A percentile compares a stretch with the other conserved stretches of the same genome.
phyloP scores from a whole-genome alignment of 2,888 invertebrate genomes.

The Hylaea fasciaria region DNA sequence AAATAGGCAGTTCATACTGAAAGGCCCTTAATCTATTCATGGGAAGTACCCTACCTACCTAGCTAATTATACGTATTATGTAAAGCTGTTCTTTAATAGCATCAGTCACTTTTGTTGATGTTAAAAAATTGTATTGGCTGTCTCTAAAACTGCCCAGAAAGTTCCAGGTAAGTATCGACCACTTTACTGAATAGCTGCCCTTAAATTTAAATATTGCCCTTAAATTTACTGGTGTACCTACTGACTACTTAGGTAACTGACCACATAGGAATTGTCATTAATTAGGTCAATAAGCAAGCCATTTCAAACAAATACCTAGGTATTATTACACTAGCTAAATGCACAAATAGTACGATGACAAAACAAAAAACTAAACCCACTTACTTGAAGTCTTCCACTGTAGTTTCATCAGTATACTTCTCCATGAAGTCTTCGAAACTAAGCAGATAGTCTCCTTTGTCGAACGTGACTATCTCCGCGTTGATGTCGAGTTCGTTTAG shows the following conservation, averaged over 20 bases:
- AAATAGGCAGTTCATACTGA: slow-evolving; percentile 17
- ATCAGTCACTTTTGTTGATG: too few relatives aligned
- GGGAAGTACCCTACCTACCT: background rate
- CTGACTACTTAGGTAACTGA: too few relatives aligned
- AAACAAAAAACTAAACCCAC: background rate
- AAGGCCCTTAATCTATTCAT: background rate
- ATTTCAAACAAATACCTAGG: too few relatives aligned
- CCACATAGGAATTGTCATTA: too few relatives aligned
- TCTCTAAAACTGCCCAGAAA: too few relatives aligned
- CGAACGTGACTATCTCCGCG: slow-evolving; percentile 63
- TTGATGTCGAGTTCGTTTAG: slow-evolving; percentile 53
- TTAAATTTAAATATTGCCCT: too few relatives aligned
- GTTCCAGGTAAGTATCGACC: too few relatives aligned
- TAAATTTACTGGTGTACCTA: too few relatives aligned
- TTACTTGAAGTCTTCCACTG: slow-evolving; percentile 61
- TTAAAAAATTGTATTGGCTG: too few relatives aligned
- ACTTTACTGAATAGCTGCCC: too few relatives aligned
- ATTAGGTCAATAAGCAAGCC: too few relatives aligned
- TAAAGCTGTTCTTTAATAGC: background rate
- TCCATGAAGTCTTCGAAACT: slow-evolving; percentile 59
- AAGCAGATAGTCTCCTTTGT: slow-evolving; percentile 55
- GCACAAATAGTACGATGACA: too few relatives aligned
- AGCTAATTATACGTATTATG: background rate
- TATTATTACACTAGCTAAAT: background rate
- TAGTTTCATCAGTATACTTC: slow-evolving; percentile 48